Conservation (phyloP, 2,888 invertebrate species). For the Catocala sponsa region DNA sequence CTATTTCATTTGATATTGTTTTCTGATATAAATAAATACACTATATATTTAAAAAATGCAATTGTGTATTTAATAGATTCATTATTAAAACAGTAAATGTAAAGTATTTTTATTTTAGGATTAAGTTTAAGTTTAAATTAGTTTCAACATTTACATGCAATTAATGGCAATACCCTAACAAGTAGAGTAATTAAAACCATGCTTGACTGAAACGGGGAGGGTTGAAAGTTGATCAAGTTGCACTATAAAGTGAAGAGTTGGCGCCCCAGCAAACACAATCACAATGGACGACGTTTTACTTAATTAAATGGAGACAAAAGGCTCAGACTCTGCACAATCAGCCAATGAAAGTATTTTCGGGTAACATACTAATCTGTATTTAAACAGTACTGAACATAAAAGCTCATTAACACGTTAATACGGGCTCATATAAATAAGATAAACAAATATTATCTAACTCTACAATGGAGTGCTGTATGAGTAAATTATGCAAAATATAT, state of each 20-base stretch:
- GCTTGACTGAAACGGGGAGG: background rate
- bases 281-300: constrained; percentile 3
- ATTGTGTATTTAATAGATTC: no score
- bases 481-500: constrained; percentile 13
- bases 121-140: constrained; percentile 1
- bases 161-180: background rate
- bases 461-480: background rate
- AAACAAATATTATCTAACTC: constrained; percentile 1
- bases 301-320: constrained; percentile 11
- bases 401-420: constrained; percentile 1
- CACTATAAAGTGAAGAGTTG: background rate
- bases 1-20: no score
- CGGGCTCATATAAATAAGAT: background rate
- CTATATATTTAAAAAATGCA: no score
- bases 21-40: no score
- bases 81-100: no score
- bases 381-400: constrained; percentile 3
- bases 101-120: background rate
- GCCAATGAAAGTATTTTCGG: no score
- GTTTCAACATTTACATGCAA: background rate
- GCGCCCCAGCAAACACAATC: background rate
- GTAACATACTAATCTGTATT: no score
- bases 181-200: constrained; percentile 5
- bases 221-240: background rate
- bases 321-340: constrained; percentile 1